Evolutionary conservation across 1,140 invertebrate genomes (phyloP).

Genomic region (Drosophila lini): DNA sequence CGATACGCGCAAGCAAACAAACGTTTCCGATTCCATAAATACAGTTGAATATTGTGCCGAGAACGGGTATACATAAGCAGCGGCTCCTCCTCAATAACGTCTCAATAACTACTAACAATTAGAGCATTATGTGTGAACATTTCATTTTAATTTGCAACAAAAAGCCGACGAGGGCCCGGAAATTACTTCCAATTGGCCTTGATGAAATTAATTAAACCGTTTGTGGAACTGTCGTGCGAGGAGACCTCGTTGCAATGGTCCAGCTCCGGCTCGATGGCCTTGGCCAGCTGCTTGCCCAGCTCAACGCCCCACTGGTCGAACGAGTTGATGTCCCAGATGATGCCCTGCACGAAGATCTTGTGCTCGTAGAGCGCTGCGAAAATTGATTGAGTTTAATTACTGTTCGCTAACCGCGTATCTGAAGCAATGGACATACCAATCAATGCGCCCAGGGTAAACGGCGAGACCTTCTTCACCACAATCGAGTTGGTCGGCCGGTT

Average conservation of each 20-base stretch:
- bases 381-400: slow-evolving; percentile 40
- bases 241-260: slow-evolving; percentile 86
- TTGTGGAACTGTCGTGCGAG: slow-evolving; percentile 96
- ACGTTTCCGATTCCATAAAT: slow-evolving; percentile 42
- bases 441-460: slow-evolving; percentile 97
- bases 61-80: slow-evolving; percentile 48
- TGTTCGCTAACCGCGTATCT: background rate
- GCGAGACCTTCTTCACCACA: slow-evolving; percentile 96
- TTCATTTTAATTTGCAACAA: slow-evolving; percentile 53
- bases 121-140: slow-evolving; percentile 42
- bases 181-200: slow-evolving; percentile 87
- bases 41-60: slow-evolving; percentile 51
- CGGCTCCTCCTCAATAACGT: slow-evolving; percentile 37
- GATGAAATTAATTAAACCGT: slow-evolving; percentile 97
- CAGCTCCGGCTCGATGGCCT: slow-evolving; percentile 98
- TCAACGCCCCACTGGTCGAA: slow-evolving; percentile 99
- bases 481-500: slow-evolving; percentile 99
- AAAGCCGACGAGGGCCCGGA: slow-evolving; percentile 8
- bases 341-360: slow-evolving; percentile 99
- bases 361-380: slow-evolving; percentile 97
- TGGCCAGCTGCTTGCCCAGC: slow-evolving; percentile 98
- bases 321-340: slow-evolving; percentile 99
- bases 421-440: slow-evolving; percentile 89
- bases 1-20: slow-evolving; percentile 62
- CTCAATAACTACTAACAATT: slow-evolving; percentile 51